phyloP scores from a whole-genome alignment of 2,113 vertebrate genomes.

The Dissostichus mawsoni region DNA sequence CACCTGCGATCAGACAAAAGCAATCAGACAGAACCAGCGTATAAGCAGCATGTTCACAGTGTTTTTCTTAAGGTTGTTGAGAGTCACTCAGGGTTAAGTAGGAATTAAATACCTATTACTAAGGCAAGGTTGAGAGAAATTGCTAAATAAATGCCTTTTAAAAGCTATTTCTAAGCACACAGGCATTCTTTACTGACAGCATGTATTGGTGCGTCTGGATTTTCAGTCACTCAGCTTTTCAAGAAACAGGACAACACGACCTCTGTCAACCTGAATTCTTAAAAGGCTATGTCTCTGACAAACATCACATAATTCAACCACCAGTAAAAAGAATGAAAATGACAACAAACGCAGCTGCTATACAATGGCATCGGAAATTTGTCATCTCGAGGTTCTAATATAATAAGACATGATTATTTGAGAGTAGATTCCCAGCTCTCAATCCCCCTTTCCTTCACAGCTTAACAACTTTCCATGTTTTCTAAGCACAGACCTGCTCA shows the following conservation, averaged over 20 bases:
- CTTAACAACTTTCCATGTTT: conserved; percentile 14
- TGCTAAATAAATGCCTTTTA: conserved; percentile 2
- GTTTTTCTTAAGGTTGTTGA: conserved; percentile 4
- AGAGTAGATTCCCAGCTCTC: neutral
- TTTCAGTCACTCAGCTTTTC: conserved; percentile 12
- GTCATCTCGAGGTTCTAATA: neutral
- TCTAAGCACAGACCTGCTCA: conserved; percentile 40
- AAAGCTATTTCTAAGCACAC: neutral
- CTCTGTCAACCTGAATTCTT: neutral
- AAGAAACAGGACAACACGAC: neutral
- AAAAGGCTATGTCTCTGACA: no score
- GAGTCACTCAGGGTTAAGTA: conserved; percentile 1
- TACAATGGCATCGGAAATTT: neutral
- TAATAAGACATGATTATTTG: neutral
- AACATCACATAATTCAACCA: no score
- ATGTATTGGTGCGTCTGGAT: conserved; percentile 17
- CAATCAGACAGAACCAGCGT: neutral
- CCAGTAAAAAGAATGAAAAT: neutral
- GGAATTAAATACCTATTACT: conserved; percentile 13
- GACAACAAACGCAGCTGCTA: neutral
- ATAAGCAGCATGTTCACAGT: neutral
- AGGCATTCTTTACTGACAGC: conserved; percentile 28
- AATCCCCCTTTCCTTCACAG: neutral
- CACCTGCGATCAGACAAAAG: neutral
- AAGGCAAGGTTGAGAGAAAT: conserved; percentile 10